These are phyloP conservation scores for Cylas formicarius DNA, from an alignment of 1,140 invertebrate genomes.

Conservation along the genomic window DNA sequence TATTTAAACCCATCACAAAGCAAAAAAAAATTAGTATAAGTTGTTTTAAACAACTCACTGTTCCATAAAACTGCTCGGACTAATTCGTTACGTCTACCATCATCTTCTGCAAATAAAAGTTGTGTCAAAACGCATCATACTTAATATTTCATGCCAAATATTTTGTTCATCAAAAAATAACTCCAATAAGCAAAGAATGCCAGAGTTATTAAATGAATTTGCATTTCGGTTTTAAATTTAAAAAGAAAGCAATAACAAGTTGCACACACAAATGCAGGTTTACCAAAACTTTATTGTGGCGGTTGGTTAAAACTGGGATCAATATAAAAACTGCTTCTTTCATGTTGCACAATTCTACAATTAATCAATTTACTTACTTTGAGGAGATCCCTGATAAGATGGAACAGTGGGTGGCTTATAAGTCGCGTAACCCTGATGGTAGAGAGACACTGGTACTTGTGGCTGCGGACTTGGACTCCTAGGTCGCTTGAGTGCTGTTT, in stretches of 20 bases:
- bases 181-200: too few relatives aligned
- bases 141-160: too few relatives aligned
- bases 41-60: constrained; percentile 53
- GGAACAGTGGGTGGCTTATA: constrained; percentile 48
- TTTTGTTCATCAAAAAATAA: too few relatives aligned
- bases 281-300: too few relatives aligned
- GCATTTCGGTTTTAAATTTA: too few relatives aligned
- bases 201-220: too few relatives aligned
- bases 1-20: too few relatives aligned
- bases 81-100: constrained; percentile 67
- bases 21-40: too few relatives aligned
- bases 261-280: too few relatives aligned
- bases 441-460: constrained; percentile 41
- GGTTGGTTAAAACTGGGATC: background rate
- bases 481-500: constrained; percentile 53
- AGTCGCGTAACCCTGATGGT: constrained; percentile 45
- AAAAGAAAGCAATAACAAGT: too few relatives aligned
- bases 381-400: constrained; percentile 42
- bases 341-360: too few relatives aligned
- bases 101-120: constrained; percentile 62
- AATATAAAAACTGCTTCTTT: background rate
- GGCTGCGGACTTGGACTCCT: constrained; percentile 62
- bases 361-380: constrained; percentile 45
- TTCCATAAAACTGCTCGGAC: constrained; percentile 71
- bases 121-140: constrained; percentile 7